Conservation (phyloP, 2,888 invertebrate species). For the Dicyrtomina minuta region DNA sequence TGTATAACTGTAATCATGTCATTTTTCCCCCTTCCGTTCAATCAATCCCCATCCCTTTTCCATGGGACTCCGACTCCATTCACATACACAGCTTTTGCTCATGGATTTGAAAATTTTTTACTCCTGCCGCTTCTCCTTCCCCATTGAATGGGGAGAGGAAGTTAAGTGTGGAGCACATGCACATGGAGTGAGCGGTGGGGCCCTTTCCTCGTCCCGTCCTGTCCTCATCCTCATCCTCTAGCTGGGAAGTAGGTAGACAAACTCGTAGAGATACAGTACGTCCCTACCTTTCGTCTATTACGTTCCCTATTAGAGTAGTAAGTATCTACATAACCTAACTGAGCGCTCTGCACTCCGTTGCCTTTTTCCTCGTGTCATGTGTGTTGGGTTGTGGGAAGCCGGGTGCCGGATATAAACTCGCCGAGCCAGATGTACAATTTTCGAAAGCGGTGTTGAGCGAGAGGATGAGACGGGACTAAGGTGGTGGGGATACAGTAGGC, state of each 20-base stretch:
- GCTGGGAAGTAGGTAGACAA: slow-evolving; percentile 18
- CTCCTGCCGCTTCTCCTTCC: no score
- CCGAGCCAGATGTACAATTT: slow-evolving; percentile 29
- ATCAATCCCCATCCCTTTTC: no score
- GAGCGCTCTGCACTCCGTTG: no score
- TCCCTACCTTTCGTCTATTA: no score
- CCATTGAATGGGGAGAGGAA: slow-evolving; percentile 17
- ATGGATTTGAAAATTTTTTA: not conserved
- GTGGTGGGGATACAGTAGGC: no score
- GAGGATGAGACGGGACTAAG: not conserved
- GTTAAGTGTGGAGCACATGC: slow-evolving; percentile 33
- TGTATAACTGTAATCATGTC: no score
- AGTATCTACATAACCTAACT: no score
- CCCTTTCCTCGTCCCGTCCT: slow-evolving; percentile 7
- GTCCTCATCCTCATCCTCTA: slow-evolving; percentile 7
- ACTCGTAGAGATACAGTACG: not conserved
- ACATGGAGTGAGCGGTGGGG: slow-evolving; percentile 14
- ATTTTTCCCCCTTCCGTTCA: no score
- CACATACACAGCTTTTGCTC: no score
- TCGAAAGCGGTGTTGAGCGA: not conserved
- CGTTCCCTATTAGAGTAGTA: no score
- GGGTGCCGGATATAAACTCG: slow-evolving; percentile 34
- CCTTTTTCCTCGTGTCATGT: no score
- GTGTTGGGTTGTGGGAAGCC: slow-evolving; percentile 15
- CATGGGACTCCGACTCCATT: no score